A percentile compares a stretch with the other conserved stretches of the same genome.
phyloP scores from a whole-genome alignment of 1,140 invertebrate genomes.

The Thalassaphorura encarpata region DNA sequence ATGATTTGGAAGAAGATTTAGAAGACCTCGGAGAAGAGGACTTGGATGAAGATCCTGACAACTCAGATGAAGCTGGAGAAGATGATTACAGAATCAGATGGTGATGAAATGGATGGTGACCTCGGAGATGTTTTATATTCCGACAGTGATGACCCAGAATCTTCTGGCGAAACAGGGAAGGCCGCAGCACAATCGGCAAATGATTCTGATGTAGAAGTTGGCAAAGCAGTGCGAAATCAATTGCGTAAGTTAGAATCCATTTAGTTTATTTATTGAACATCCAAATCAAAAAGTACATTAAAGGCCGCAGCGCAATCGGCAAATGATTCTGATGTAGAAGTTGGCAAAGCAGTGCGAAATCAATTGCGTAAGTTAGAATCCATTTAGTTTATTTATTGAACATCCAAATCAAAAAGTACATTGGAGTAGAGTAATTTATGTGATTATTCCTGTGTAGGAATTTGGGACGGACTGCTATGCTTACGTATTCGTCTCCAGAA shows the following conservation, averaged over 20 bases:
- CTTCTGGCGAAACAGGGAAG: no score
- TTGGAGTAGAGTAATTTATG: background rate
- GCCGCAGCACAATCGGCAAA: no score
- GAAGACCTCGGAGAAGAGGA: constrained; percentile 31
- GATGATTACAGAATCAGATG: no score
- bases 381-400: background rate
- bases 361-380: constrained; percentile 1
- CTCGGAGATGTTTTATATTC: no score
- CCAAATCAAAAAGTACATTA: no score
- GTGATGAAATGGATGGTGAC: no score
- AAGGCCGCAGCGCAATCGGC: no score
- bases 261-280: background rate
- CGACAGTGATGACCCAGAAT: no score
- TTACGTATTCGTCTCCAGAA: constrained; percentile 2
- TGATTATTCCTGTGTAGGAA: background rate
- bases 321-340: no score
- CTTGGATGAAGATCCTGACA: constrained; percentile 6
- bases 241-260: background rate
- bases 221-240: background rate
- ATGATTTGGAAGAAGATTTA: constrained; percentile 32
- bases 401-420: no score
- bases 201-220: no score
- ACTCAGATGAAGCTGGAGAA: no score
- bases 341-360: background rate
- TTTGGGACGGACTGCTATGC: background rate